phyloP scores from a whole-genome alignment of 2,888 invertebrate species.

The Arge pagana region DNA sequence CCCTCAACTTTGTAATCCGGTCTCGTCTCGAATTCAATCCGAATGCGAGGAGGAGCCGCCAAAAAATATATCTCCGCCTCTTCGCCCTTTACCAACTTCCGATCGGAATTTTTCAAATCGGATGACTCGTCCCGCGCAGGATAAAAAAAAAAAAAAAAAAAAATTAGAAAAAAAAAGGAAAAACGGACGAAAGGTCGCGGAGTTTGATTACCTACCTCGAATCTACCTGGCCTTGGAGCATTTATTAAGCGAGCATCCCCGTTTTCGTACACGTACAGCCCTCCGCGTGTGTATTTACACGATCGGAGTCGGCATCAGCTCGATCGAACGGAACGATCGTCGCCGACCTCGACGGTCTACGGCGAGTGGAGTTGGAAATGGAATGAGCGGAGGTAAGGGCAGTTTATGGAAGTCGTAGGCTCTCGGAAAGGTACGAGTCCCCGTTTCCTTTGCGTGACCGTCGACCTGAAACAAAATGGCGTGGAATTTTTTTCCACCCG shows the following conservation, averaged over 20 bases:
- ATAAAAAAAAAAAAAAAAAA: neutral
- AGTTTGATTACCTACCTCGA: neutral
- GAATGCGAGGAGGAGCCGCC: conserved; percentile 21
- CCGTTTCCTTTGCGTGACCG: neutral
- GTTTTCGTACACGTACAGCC: no score
- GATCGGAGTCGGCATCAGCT: no score
- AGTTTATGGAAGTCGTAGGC: conserved; percentile 28
- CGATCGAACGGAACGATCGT: no score
- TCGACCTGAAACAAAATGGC: conserved; percentile 8
- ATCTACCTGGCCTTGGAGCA: neutral
- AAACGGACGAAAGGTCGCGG: neutral
- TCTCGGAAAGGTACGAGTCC: no score
- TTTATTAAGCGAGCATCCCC: neutral
- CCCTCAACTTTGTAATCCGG: conserved; percentile 22
- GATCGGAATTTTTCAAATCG: no score
- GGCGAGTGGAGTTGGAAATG: conserved; percentile 19
- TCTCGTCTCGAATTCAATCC: conserved; percentile 24
- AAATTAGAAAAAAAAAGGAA: neutral
- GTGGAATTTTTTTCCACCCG: neutral
- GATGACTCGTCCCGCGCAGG: neutral
- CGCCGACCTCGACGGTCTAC: no score
- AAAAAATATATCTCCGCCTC: no score
- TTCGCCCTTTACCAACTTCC: no score
- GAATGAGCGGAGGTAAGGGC: conserved; percentile 22
- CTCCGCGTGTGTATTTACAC: no score